These are phyloP conservation scores for Endotricha flammealis DNA, from an alignment of 2,888 invertebrate species.

Conservation along the genomic window DNA sequence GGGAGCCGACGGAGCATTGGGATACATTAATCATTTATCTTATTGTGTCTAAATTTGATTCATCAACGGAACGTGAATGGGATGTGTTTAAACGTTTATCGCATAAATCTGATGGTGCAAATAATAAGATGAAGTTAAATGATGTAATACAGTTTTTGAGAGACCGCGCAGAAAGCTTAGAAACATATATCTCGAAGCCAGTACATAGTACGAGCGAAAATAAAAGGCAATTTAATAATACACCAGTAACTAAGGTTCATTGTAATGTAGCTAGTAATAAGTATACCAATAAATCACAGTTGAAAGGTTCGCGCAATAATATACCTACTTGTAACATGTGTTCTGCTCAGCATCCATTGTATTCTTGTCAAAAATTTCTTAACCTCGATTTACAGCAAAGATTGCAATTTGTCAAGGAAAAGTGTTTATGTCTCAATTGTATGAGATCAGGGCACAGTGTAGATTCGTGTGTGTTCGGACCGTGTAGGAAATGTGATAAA, in stretches of 20 bases:
- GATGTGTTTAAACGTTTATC: conserved; percentile 7
- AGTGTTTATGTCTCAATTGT: conserved; percentile 3
- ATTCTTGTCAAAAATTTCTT: conserved; percentile 2
- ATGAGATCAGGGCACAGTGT: conserved; percentile 3
- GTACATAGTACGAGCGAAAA: background rate
- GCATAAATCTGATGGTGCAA: background rate
- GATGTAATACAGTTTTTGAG: background rate
- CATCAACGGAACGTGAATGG: conserved; percentile 18
- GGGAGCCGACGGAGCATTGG: conserved; percentile 17
- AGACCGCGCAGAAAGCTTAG: background rate
- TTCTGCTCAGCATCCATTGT: conserved; percentile 1
- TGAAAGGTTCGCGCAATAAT: background rate
- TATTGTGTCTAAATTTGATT: conserved; percentile 15
- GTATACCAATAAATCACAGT: too few relatives aligned
- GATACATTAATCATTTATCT: conserved; percentile 12
- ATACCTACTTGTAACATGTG: background rate
- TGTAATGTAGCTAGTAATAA: background rate
- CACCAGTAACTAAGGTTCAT: background rate
- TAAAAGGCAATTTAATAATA: background rate
- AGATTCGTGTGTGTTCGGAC: conserved; percentile 7
- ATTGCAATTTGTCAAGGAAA: background rate
- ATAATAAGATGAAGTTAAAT: background rate
- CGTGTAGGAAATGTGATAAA: conserved; percentile 12
- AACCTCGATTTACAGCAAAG: background rate
- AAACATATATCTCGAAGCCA: background rate